phyloP scores from a whole-genome alignment of 1,140 invertebrate species.

The Lordiphosa stackelbergi region DNA sequence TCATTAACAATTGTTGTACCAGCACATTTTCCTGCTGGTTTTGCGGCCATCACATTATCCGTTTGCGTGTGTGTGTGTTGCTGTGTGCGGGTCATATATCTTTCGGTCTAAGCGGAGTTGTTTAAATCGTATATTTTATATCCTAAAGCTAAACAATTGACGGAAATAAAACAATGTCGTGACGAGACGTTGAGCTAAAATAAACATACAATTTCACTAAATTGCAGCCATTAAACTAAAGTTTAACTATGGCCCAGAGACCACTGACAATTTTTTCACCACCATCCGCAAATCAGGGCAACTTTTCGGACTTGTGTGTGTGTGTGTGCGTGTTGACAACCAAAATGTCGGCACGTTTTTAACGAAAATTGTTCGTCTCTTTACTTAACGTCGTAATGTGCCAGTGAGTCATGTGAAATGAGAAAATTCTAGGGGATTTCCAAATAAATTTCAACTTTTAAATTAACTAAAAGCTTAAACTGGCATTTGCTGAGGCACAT shows the following conservation, averaged over 20 bases:
- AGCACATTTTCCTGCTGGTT: conserved; percentile 23
- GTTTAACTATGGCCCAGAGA: conserved; percentile 62
- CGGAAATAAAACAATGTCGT: conserved; percentile 61
- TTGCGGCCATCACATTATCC: conserved; percentile 8
- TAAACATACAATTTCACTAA: conserved; percentile 64
- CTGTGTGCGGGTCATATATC: conserved; percentile 47
- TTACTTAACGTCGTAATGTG: conserved; percentile 5
- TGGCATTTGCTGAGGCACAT: conserved; percentile 30
- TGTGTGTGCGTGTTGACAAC: conserved; percentile 60
- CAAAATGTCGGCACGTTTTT: conserved; percentile 73
- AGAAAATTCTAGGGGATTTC: conserved; percentile 42
- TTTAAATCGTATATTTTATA: conserved; percentile 51
- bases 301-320: conserved; percentile 2
- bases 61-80: background rate
- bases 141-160: conserved; percentile 67
- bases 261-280: conserved; percentile 25
- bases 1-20: conserved; percentile 41
- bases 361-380: conserved; percentile 37
- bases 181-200: conserved; percentile 36
- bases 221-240: conserved; percentile 74
- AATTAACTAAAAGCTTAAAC: conserved; percentile 73
- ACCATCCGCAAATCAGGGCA: conserved; percentile 2
- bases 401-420: conserved; percentile 19
- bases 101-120: conserved; percentile 35
- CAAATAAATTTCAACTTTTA: conserved; percentile 69